Conservation (phyloP, 2,888 invertebrate species). For the Orthonevra nobilis region DNA sequence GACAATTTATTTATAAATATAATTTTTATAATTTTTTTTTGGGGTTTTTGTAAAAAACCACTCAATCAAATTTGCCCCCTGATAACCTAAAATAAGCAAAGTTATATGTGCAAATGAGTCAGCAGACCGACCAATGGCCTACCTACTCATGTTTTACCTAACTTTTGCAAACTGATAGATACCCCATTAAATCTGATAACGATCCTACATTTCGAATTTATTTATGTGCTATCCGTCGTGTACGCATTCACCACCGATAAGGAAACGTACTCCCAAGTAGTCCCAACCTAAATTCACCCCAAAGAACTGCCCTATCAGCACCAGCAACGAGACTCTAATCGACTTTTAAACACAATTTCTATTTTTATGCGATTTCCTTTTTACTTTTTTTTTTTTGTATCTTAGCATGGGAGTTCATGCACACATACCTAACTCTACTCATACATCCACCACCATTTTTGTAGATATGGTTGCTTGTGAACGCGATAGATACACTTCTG, state of each 20-base stretch:
- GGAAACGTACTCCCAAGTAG: conserved; percentile 14
- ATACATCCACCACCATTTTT: not conserved
- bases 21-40: too few species aligned
- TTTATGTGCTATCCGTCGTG: conserved; percentile 13
- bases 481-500: conserved; percentile 1
- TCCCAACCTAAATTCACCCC: conserved; percentile 28
- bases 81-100: conserved; percentile 44
- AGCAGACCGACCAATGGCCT: too few species aligned
- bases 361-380: conserved; percentile 26
- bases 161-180: conserved; percentile 17
- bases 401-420: not conserved
- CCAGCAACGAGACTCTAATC: conserved; percentile 20
- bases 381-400: not conserved
- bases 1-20: too few species aligned
- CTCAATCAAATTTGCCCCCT: conserved; percentile 27
- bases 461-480: conserved; percentile 3
- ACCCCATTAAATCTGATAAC: conserved; percentile 25
- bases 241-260: conserved; percentile 34
- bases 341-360: conserved; percentile 36
- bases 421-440: not conserved
- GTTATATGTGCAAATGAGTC: too few species aligned
- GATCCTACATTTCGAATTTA: conserved; percentile 1
- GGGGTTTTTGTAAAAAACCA: too few species aligned
- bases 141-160: conserved; percentile 27
- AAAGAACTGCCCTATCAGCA: conserved; percentile 1